A percentile compares a stretch with the other conserved stretches of the same genome.
phyloP scores from a whole-genome alignment of 2,797 vertebrate genomes.

The Siniperca undulata region DNA sequence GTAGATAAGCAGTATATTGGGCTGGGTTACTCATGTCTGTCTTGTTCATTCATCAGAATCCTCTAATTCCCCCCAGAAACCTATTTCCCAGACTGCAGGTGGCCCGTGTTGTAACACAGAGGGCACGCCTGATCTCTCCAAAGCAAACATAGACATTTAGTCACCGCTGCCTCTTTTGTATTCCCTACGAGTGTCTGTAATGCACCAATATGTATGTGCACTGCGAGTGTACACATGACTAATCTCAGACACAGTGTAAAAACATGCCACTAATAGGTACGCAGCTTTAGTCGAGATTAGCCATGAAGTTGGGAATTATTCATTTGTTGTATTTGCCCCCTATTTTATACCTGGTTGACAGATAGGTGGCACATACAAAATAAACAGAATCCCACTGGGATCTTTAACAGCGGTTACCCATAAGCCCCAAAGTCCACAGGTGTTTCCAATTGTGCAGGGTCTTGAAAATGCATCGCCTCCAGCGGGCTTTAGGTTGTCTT shows the following conservation, averaged over 20 bases:
- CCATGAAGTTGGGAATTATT: constrained; percentile 62
- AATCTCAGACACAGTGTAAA: constrained; percentile 65
- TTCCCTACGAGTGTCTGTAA: constrained; percentile 68
- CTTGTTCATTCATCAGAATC: constrained; percentile 81
- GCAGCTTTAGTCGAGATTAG: constrained; percentile 68
- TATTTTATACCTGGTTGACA: constrained; percentile 51
- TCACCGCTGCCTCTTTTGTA: constrained; percentile 80
- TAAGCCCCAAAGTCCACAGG: constrained; percentile 50
- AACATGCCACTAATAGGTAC: constrained; percentile 72
- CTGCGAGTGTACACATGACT: constrained; percentile 74
- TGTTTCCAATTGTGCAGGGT: constrained; percentile 47
- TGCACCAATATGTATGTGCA: constrained; percentile 58
- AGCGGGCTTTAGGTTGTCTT: constrained; percentile 30
- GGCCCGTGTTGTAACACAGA: constrained; percentile 74
- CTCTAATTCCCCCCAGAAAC: constrained; percentile 78
- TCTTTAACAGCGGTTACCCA: constrained; percentile 43
- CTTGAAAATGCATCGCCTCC: constrained; percentile 35
- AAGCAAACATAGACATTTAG: constrained; percentile 83
- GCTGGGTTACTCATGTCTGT: constrained; percentile 81
- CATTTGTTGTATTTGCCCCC: constrained; percentile 63
- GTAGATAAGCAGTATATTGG: constrained; percentile 81
- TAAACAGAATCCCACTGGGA: constrained; percentile 46
- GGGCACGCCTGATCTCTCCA: constrained; percentile 64
- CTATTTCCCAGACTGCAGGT: constrained; percentile 78
- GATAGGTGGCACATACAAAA: constrained; percentile 51